Evolutionary conservation across 1,140 invertebrate species (phyloP), one percentile per base, ranked within the genome.

Genomic region (Panagrolaimus sp.): DNA sequence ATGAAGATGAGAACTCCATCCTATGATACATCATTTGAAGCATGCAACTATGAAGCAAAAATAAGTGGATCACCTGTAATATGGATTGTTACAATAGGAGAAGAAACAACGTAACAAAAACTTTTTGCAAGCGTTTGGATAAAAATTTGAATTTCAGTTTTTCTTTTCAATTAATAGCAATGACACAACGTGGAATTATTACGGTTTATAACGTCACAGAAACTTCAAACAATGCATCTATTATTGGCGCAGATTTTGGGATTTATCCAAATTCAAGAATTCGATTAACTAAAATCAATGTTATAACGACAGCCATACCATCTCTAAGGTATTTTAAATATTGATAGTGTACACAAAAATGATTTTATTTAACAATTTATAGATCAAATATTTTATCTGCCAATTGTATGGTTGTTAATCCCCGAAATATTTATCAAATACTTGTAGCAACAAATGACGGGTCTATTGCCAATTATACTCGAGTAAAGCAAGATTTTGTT

Each of bases 321-420:
- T 57, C 27, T 11, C 20, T 57, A 1, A 57, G 20, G 51, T 57
- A 16, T 1, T 20, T n/a, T n/a, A 3, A n/a, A n/a, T n/a, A n/a
- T n/a, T n/a, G n/a, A n/a, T n/a, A n/a, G 11, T 4, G n/a, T 57
- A 2, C 8, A 23, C 8, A 4, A 57, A 7, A 11, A 16, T 5
- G 4, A 16, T n/a, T 23, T 25, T 4, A 23, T n/a, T 13, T 23
- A 16, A 2, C 27, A 0, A 13, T 25, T 57, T 57, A 20, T 16
- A 57, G 51, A 16, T 20, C 20, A 4, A 20, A 57, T 5, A 16
- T 20, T 23, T 27, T 57, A 9, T 20, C 27, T 0, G 51, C 51
- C n/a, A 57, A 57, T 5, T 57, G 51, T 57, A 57, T 57, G 51
- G 51, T 57, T 20, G 27, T 57, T 4, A 57, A 57, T 25, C 51